phyloP scores from a whole-genome alignment of 92 coral and sea anemone species.

The Ricordea florida region DNA sequence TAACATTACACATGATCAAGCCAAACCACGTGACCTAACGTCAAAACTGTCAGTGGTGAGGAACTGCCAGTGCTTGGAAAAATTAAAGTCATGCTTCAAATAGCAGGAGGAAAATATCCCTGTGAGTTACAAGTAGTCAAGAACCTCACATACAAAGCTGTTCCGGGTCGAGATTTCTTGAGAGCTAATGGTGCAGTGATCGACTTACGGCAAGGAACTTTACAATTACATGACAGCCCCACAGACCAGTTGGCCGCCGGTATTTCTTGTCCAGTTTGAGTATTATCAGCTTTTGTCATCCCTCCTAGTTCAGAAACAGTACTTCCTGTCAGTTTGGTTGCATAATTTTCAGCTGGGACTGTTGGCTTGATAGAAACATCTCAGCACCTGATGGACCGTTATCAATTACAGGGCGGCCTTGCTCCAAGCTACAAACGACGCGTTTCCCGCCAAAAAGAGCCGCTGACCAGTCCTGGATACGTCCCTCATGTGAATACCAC shows the following conservation, averaged over 20 bases:
- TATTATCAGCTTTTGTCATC: constrained; percentile 9
- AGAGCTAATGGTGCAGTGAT: background rate
- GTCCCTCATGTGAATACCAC: too few relatives aligned
- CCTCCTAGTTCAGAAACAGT: constrained; percentile 58
- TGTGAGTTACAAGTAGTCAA: background rate
- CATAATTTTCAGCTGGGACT: background rate
- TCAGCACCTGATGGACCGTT: constrained; percentile 13
- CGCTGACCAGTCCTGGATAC: too few relatives aligned
- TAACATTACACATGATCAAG: too few relatives aligned
- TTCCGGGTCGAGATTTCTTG: background rate
- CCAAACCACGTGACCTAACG: background rate
- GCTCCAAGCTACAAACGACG: too few relatives aligned
- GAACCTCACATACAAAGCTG: background rate
- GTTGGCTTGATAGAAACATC: constrained; percentile 59
- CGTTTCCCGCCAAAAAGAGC: too few relatives aligned
- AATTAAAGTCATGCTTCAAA: background rate
- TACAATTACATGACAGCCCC: background rate
- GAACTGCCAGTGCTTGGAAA: background rate
- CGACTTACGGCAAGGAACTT: background rate
- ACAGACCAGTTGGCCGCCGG: background rate
- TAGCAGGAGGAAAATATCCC: background rate
- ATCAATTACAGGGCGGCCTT: constrained; percentile 45
- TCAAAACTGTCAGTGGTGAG: background rate
- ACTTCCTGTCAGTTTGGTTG: constrained; percentile 27
- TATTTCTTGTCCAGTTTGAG: background rate